A percentile compares a stretch with the other conserved stretches of the same genome.
Conservation (phyloP, 1,140 invertebrate genomes). For the Micrasema longulum region DNA sequence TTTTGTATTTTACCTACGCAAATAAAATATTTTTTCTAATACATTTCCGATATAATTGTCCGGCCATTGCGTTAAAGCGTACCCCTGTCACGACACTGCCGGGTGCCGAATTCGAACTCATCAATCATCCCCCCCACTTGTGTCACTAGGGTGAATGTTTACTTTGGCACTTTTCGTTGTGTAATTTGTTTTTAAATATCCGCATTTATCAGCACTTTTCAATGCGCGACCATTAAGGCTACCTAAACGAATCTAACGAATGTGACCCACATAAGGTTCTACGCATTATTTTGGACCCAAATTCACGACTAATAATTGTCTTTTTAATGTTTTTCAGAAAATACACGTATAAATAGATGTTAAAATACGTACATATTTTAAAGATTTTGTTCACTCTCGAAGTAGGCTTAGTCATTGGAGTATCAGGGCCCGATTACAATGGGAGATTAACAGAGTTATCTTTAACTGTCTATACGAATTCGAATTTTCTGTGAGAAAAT, state of each 20-base stretch:
- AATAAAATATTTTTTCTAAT: conserved; percentile 23
- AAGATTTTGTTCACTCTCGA: no score
- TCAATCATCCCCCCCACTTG: conserved; percentile 43
- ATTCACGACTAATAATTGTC: no score
- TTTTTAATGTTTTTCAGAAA: no score
- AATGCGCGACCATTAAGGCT: conserved; percentile 5
- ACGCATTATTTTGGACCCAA: no score
- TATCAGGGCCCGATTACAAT: no score
- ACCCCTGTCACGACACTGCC: background rate
- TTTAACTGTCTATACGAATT: no score
- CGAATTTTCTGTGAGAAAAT: no score
- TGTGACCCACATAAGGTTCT: no score
- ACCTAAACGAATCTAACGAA: background rate
- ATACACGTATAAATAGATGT: no score
- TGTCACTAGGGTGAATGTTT: conserved; percentile 33
- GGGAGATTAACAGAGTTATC: no score
- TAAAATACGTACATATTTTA: no score
- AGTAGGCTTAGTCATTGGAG: no score
- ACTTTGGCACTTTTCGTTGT: conserved; percentile 40
- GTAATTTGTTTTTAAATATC: conserved; percentile 48
- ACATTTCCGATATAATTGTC: conserved; percentile 16
- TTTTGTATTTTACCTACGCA: background rate
- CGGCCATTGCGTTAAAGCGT: conserved; percentile 16
- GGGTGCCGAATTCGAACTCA: conserved; percentile 23
- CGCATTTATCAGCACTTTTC: conserved; percentile 35